Base-by-base conservation (phyloP, 1,140 invertebrate species). In the Oncopodura yosiiana region DNA sequence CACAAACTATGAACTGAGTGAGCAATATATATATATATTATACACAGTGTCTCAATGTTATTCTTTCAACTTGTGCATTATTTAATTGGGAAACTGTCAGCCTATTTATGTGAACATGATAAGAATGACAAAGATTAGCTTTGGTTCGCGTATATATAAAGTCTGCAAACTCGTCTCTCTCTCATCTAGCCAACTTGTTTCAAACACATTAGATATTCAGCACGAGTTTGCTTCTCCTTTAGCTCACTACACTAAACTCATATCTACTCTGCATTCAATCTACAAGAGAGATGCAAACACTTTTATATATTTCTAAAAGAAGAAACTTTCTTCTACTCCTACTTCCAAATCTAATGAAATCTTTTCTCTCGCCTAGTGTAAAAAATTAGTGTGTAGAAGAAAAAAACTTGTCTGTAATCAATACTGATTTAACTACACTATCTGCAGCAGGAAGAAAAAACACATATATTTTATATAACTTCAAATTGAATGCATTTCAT, bases 51-150 rank as follows among this genome's bases (percentile, higher is more conserved):
- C n/a, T n/a, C n/a, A n/a, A n/a, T n/a, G 50, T 53, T 53, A 53
- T 53, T 53, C 50, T 53, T 53, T 53, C 50, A 53, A 44, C 50
- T 53, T 53, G 50, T 53, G 39, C 50, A 53, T 53, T 53, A 53
- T 53, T 53, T 53, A 53, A 53, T 53, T 53, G 50, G 41, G 44
- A 29, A 53, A 53, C 50, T 53, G 50, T 43, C 50, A 53, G 42
- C 46, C 50, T 53, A 53, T 53, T 53, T 53, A 53, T 53, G 44
- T 53, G 50, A 53, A 44, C 50, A 53, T 53, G 50, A 44, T 53
- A 53, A 53, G 50, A 53, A 53, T 53, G 50, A 53, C 50, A 53
- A 53, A 53, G 50, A 53, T 53, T 53, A 53, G 8, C 4, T 5
- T 12, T 8, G 23, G 30, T 34, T 34, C 30, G 6, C 14, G 30